Conservation (phyloP, 1,140 invertebrate species). For the Eriocheir sinensis region DNA sequence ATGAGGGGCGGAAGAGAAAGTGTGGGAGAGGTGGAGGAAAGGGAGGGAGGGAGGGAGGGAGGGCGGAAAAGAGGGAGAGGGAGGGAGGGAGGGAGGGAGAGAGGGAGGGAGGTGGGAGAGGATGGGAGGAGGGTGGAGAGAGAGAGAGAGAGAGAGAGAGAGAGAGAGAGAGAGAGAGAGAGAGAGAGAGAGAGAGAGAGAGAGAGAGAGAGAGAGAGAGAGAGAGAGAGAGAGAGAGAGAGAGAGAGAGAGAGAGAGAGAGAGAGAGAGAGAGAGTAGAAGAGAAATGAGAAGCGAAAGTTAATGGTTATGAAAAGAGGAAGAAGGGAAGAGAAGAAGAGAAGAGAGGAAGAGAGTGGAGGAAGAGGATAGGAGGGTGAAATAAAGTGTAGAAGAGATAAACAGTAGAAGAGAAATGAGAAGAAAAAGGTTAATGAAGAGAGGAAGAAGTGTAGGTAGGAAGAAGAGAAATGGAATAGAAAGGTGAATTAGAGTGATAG, state of each 20-base stretch:
- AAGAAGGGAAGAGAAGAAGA: background rate
- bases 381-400: background rate
- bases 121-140: background rate
- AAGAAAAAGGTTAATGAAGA: too few species aligned
- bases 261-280: background rate
- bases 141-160: background rate
- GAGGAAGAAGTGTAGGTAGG: too few species aligned
- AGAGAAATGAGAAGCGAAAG: background rate
- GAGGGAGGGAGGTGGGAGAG: too few species aligned
- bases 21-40: too few species aligned
- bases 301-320: too few species aligned
- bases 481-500: too few species aligned
- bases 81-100: too few species aligned
- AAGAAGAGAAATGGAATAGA: too few species aligned
- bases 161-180: background rate
- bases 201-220: background rate
- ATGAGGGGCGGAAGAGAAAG: too few species aligned
- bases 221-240: background rate
- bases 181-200: background rate
- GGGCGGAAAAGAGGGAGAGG: too few species aligned
- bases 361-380: background rate
- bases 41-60: too few species aligned
- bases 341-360: constrained; percentile 6
- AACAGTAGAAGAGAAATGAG: too few species aligned
- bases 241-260: background rate